Percentiles rank a stretch among this genome's conserved stretches.
Conservation (phyloP, 2,888 invertebrate species). For the Pandemis heparana region DNA sequence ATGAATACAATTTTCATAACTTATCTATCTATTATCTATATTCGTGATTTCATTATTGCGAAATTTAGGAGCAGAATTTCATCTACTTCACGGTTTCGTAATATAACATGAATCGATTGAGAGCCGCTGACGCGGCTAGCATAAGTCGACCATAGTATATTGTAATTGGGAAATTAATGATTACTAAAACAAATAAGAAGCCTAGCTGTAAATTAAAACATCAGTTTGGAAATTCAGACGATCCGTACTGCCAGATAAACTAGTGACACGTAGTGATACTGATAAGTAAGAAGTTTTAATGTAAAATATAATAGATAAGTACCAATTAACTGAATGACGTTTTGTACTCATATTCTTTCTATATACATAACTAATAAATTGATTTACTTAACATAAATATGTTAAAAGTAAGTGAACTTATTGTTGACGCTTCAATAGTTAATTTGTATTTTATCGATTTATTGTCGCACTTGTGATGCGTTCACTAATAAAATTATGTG, state of each 20-base stretch:
- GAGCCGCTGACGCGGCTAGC: conserved; percentile 46
- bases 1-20: not conserved
- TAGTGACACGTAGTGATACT: conserved; percentile 68
- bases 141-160: conserved; percentile 69
- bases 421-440: conserved; percentile 50
- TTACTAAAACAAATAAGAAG: conserved; percentile 63
- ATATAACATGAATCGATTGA: not conserved
- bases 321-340: conserved; percentile 66
- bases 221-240: conserved; percentile 70
- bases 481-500: conserved; percentile 2
- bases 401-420: conserved; percentile 53
- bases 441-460: conserved; percentile 22
- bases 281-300: conserved; percentile 79
- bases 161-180: conserved; percentile 73
- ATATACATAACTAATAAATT: conserved; percentile 51
- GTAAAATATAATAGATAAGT: conserved; percentile 62
- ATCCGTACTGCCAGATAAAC: conserved; percentile 76
- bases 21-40: conserved; percentile 3
- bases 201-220: conserved; percentile 68
- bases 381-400: conserved; percentile 50
- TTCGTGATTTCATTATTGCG: not conserved
- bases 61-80: conserved; percentile 1
- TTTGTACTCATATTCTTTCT: conserved; percentile 76
- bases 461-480: conserved; percentile 24
- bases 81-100: conserved; percentile 3